Percentiles rank a stretch among this genome's conserved stretches.
Conservation (phyloP, 2,113 vertebrate genomes). For the Antigone vipio region DNA sequence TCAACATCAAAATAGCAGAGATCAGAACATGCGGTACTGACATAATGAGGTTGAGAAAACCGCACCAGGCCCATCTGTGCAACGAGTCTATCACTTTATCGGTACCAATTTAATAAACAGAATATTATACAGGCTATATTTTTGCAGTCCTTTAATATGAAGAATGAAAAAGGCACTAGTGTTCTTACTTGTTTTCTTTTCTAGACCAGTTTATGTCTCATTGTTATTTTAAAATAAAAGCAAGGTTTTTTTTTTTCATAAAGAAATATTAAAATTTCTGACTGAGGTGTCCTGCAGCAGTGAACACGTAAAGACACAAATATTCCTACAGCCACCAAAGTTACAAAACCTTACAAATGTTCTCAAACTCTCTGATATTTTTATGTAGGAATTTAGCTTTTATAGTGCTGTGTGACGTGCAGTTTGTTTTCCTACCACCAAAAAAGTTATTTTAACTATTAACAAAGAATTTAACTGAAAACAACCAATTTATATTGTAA, state of each 20-base stretch:
- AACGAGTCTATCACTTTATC: not conserved
- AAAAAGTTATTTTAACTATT: not conserved
- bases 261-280: not conserved
- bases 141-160: not conserved
- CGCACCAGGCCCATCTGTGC: slow-evolving; percentile 53
- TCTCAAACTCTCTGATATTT: not conserved
- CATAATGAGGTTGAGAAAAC: slow-evolving; percentile 54
- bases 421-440: not conserved
- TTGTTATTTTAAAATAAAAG: not conserved
- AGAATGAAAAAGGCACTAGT: not conserved
- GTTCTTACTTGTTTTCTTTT: not conserved
- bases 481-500: not conserved
- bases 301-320: fast-evolving
- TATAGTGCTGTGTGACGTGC: not conserved
- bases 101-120: slow-evolving; percentile 16
- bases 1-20: slow-evolving; percentile 57
- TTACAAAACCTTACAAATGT: not conserved
- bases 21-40: slow-evolving; percentile 63
- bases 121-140: not conserved
- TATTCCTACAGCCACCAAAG: not conserved
- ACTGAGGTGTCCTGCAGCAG: not conserved
- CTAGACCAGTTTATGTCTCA: not conserved
- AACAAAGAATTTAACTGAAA: not conserved
- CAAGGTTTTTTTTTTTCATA: not conserved
- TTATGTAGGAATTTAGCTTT: not conserved